Base-by-base conservation (phyloP, 2,888 invertebrate species). In the Leptarthrus brevirostris region DNA sequence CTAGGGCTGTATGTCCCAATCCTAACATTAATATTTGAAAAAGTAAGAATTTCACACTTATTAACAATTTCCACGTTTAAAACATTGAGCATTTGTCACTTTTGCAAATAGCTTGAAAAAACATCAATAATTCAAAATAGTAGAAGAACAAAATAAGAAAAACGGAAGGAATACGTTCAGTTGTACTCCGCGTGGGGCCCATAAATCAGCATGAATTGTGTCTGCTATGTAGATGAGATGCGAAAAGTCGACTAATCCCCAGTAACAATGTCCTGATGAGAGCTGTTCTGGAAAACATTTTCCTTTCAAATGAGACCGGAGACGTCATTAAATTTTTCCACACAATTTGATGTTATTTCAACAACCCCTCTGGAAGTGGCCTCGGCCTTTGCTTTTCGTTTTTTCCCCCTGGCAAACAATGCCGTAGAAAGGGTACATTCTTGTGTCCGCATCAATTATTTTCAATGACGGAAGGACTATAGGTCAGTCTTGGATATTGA, bases 271-370 rank as follows among this genome's bases (percentile, higher is more conserved):
- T 30, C 26, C 12, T 56, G 56, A 56, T 56, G 56, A 56, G 30
- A 56, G 16, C 56, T 26, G 24, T 30, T 14, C 24, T 56, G 56
- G 16, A 56, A 56, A 56, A 56, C 30, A 56, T 30, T 56, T 56
- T 30, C 53, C 53, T 44, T n/a, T 16, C 34, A 30, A 16, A 24
- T 56, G 16, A 61, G 36, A 34, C 36, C 61, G 61, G 61, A 34
- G 61, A 61, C 61, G 36, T 61, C 61, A 61, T 61, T 61, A 61
- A 61, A 61, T 61, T 61, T 61, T 61, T 61, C 61, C 61, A 36
- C 61, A 61, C 40, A 61, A 61, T 61, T 61, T 61, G 61, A 61
- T 36, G 61, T 22, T 34, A 30, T 56, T 56, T 56, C 56, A 26
- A 56, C 56, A 56, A 56, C 56, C 30, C 26, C 56, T 24, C 26